These are phyloP conservation scores for Ceryle rudis DNA, from an alignment of 2,797 vertebrate genomes.

Conservation along the genomic window DNA sequence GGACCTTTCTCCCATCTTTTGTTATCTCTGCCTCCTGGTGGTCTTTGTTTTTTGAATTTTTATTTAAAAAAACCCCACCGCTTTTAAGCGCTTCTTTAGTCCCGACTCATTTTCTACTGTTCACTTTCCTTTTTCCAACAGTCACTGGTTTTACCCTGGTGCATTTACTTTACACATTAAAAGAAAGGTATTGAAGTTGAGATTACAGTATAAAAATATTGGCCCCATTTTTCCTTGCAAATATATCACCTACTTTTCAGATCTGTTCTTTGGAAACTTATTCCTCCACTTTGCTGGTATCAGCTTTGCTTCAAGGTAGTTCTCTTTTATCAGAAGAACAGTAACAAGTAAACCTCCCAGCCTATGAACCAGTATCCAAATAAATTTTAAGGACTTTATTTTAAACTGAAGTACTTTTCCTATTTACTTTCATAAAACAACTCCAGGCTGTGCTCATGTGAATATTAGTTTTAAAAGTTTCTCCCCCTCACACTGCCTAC, in stretches of 20 bases:
- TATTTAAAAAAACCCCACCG: fast-evolving
- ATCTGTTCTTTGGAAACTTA: background rate
- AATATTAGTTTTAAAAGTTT: background rate
- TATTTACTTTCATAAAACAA: background rate
- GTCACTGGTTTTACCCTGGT: background rate
- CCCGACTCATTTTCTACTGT: background rate
- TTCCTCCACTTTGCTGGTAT: background rate
- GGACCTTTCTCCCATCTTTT: background rate
- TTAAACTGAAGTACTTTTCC: background rate
- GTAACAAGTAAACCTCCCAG: background rate
- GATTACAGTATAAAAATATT: background rate
- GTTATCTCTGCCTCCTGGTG: slow-evolving; percentile 26
- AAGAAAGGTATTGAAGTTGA: background rate
- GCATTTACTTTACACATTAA: background rate
- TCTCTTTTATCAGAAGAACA: background rate
- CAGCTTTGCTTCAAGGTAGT: background rate
- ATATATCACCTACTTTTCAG: background rate
- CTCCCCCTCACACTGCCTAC: background rate
- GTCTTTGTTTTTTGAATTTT: background rate
- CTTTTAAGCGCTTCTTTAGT: slow-evolving; percentile 9
- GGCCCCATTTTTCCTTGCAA: background rate
- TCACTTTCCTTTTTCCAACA: background rate
- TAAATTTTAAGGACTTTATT: background rate
- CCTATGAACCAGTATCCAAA: background rate
- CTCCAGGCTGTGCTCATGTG: background rate